Evolutionary conservation across 2,113 vertebrate species (phyloP), one percentile per base, ranked within the genome.

Genomic region (Megaceryle torquata): DNA sequence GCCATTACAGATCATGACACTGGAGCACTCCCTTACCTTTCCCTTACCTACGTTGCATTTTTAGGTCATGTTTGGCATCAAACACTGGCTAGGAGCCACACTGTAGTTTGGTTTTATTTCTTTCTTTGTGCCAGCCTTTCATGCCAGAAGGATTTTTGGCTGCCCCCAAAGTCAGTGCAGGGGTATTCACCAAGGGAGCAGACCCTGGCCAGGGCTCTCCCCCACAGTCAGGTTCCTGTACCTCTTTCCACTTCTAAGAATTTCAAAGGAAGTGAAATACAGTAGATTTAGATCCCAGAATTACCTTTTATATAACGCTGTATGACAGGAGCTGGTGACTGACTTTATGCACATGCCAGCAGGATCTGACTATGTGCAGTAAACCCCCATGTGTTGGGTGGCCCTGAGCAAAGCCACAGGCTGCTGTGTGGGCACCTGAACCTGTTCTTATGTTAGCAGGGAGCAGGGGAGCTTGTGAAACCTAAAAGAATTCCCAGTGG

Each of bases 301-400:
- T 1, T 39, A 24, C 2, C 69, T 81, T 78, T 59, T 8, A 9
- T 54, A 21, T 39, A 26, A 31, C 0, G 0, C 24, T 0, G 0
- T 3, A 11, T 10, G 15, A 24, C 37, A 18, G 48, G 33, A 82
- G 39, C 44, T 4, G 15, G 37, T 13, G 56, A 25, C 90, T 29
- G 5, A 0, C 37, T 25, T 26, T 8, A 4, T 28, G 12, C 26
- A 1, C 0, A 0, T 1, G 5, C 17, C 24, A 5, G 7, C 17
- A 33, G 54, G 70, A 33, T 37, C 8, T 56, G 61, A 19, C 15
- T 4, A 0, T 59, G 46, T 0, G 0, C 19, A 61, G 11, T 9
- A 33, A 75, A 41, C 2, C 33, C 15, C 8, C 11, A 6, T 1
- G 5, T 5, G 13, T 43, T 68, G 26, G 13, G 4, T 15, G 41